Conservation (phyloP, 2,888 invertebrate species). For the Apoda limacodes region DNA sequence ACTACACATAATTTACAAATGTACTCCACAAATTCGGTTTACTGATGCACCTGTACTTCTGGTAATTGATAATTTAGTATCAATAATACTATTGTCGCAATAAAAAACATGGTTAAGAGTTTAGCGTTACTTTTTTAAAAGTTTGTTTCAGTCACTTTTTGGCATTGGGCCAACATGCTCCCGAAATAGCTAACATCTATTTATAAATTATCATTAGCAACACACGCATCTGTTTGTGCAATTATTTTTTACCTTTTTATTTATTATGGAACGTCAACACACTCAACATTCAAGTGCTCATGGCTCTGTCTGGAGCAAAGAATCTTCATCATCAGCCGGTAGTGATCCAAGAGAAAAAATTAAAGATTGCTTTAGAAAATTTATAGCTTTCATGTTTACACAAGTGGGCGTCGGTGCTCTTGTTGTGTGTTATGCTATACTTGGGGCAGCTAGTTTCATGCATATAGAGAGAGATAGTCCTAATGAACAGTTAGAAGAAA, state of each 20-base stretch:
- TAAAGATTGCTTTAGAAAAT: constrained; percentile 86
- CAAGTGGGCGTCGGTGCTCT: constrained; percentile 91
- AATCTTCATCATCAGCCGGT: constrained; percentile 75
- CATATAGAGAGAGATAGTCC: constrained; percentile 78
- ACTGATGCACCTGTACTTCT: no score
- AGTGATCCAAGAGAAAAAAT: constrained; percentile 80
- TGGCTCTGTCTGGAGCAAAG: constrained; percentile 73
- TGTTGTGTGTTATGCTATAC: constrained; percentile 87
- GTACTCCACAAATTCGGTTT: no score
- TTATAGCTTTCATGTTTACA: constrained; percentile 92
- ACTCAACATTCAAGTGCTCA: constrained; percentile 55
- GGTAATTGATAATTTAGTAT: no score
- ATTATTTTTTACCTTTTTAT: constrained; percentile 7
- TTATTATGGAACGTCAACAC: constrained; percentile 45
- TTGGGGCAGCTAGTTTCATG: constrained; percentile 86
- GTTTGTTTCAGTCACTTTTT: no score
- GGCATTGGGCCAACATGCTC: constrained; percentile 46
- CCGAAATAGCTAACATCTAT: no score
- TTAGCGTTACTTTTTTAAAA: no score
- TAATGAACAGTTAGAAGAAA: constrained; percentile 59
- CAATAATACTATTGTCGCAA: no score
- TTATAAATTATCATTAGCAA: no score
- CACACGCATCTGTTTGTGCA: constrained; percentile 5
- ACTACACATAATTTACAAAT: no score
- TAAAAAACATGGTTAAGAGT: no score